Base-by-base conservation (phyloP, 2,113 vertebrate species). In the Meleagris gallopavo region DNA sequence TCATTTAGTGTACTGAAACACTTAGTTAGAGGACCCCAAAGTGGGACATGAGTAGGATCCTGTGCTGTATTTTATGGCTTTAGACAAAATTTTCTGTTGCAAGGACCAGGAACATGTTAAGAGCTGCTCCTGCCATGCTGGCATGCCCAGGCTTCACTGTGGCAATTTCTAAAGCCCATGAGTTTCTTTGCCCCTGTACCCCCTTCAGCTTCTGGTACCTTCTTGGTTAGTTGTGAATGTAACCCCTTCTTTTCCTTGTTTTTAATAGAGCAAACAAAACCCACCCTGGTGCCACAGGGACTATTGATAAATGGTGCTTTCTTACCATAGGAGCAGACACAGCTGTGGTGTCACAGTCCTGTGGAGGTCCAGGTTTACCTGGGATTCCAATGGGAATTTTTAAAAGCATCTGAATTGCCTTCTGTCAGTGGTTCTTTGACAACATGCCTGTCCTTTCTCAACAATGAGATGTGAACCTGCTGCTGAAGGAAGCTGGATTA, bases 41-140 rank as follows among this genome's bases (percentile, higher is more conserved):
- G 19, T 29, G 34, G 25, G 25, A 6, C 5, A 13, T 25, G 25
- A 13, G n/a, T 8, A 27, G 32, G 30, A 34, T 46, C n/a, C 69
- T 46, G 54, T 66, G 55, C 38, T 72, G 14, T 55, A 36, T 50
- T 3, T 11, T 64, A 27, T 2, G 32, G 57, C 34, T 93, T 40
- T 18, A 65, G 29, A n/a, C 32, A 52, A 13, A 75, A 52, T 15
- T n/a, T 48, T 9, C 50, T 71, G 43, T 38, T 32, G 43, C 3
- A 5, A 30, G 67, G 13, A 79, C 46, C 50, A 21, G 6, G 12
- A 19, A 10, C 0, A 0, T 30, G 18, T 20, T 20, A 46, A 34
- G 58, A 73, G 12, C 64, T 14, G 27, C 0, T 0, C 48, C 29
- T 65, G 48, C 30, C 4, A 0, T 15, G 0, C 2, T 18, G 0